These are phyloP conservation scores for Drosophila littoralis DNA, from an alignment of 1,140 invertebrate species.

Conservation along the genomic window DNA sequence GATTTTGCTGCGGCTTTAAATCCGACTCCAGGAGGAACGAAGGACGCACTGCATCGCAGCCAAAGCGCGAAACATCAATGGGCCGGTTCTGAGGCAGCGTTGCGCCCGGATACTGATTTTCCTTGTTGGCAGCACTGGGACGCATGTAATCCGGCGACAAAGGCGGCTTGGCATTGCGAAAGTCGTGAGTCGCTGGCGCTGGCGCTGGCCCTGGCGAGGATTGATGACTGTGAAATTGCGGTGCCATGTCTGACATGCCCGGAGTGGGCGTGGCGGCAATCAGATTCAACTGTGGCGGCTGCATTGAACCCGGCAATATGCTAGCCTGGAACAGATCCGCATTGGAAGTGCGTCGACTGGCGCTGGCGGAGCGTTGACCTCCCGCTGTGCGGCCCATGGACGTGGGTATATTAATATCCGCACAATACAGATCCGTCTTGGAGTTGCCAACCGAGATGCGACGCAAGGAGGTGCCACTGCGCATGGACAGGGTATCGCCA, in stretches of 20 bases:
- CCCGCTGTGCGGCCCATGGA: slow-evolving; percentile 14
- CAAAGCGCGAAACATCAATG: slow-evolving; percentile 77
- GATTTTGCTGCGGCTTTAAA: slow-evolving; percentile 43
- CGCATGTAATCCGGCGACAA: slow-evolving; percentile 76
- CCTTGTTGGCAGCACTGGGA: slow-evolving; percentile 69
- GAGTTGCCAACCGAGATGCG: slow-evolving; percentile 74
- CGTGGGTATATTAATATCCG: slow-evolving; percentile 76
- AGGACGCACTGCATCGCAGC: slow-evolving; percentile 64
- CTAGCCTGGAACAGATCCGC: slow-evolving; percentile 72
- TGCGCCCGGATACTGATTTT: slow-evolving; percentile 38
- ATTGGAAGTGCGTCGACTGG: slow-evolving; percentile 76
- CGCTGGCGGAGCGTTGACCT: slow-evolving; percentile 70
- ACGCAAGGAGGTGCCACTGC: slow-evolving; percentile 74
- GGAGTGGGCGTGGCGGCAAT: slow-evolving; percentile 69
- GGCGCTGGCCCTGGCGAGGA: slow-evolving; percentile 61
- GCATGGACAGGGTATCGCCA: slow-evolving; percentile 69
- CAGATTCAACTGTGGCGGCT: slow-evolving; percentile 73
- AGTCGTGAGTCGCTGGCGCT: slow-evolving; percentile 58
- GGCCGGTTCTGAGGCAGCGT: slow-evolving; percentile 73
- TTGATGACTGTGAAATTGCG: slow-evolving; percentile 60
- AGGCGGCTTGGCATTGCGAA: slow-evolving; percentile 70
- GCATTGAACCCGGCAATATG: slow-evolving; percentile 60
- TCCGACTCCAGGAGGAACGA: slow-evolving; percentile 55
- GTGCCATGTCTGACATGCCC: slow-evolving; percentile 41
- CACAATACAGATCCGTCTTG: slow-evolving; percentile 74